Conservation (phyloP, 2,888 invertebrate species). For the Nomada goodeniana region DNA sequence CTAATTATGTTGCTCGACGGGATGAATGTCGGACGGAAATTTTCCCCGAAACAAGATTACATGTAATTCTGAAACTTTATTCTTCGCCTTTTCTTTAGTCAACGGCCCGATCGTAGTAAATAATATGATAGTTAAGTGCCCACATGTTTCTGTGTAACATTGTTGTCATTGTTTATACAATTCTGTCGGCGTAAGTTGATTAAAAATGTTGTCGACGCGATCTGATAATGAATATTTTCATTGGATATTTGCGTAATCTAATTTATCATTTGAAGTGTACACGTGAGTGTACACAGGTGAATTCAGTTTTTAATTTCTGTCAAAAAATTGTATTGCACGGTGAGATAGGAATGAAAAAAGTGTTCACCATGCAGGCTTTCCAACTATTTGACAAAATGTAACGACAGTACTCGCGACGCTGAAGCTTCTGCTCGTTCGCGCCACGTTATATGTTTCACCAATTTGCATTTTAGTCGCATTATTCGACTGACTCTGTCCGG, state of each 20-base stretch:
- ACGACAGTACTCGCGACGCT: not conserved
- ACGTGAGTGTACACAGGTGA: not conserved
- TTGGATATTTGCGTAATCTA: not conserved
- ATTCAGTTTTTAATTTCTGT: not conserved
- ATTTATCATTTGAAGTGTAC: not conserved
- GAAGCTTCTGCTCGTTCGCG: slow-evolving; percentile 17
- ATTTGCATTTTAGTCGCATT: slow-evolving; percentile 35
- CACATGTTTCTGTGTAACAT: no score
- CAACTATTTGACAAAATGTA: slow-evolving; percentile 22
- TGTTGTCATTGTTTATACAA: not conserved
- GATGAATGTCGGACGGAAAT: not conserved
- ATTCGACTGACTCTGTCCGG: slow-evolving; percentile 8
- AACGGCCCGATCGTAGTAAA: not conserved
- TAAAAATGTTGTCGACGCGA: not conserved
- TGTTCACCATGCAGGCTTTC: slow-evolving; percentile 4
- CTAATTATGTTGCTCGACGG: not conserved
- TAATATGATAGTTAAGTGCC: not conserved
- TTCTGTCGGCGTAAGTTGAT: not conserved
- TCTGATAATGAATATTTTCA: not conserved
- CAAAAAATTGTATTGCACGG: not conserved
- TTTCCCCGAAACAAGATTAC: not conserved
- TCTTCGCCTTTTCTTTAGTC: not conserved
- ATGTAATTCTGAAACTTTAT: not conserved
- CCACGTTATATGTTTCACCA: slow-evolving; percentile 7
- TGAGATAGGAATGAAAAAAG: slow-evolving; percentile 12